Conservation (phyloP, 2,888 invertebrate species). For the Parelbella ahira region DNA sequence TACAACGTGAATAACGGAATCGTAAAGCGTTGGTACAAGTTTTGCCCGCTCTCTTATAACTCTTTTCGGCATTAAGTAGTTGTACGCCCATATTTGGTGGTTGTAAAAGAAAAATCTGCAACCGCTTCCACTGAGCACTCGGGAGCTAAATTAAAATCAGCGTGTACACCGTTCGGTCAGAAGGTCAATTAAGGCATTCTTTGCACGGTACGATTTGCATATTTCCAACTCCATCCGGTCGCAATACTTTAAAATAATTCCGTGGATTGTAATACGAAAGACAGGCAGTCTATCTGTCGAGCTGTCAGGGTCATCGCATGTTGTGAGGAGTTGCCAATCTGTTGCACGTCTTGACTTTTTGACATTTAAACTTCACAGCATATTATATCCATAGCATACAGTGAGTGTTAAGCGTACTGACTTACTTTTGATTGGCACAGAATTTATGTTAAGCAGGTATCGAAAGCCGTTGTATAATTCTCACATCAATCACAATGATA, state of each 20-base stretch:
- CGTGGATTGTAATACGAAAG: too few relatives aligned
- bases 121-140: not conserved
- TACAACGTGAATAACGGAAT: conserved; percentile 35
- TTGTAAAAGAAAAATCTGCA: conserved; percentile 3
- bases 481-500: not conserved
- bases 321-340: too few relatives aligned
- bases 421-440: conserved; percentile 1
- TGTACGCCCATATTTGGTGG: conserved; percentile 34
- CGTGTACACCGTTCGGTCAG: not conserved
- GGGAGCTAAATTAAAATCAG: conserved; percentile 3
- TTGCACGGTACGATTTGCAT: too few relatives aligned
- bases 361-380: too few relatives aligned
- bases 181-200: not conserved
- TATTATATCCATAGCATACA: too few relatives aligned
- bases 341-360: too few relatives aligned
- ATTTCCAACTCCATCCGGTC: too few relatives aligned
- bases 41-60: conserved; percentile 26
- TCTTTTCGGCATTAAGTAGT: conserved; percentile 37
- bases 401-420: not conserved
- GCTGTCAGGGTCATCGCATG: too few relatives aligned
- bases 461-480: conserved; percentile 1
- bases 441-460: not conserved
- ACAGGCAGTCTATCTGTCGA: too few relatives aligned
- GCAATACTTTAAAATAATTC: too few relatives aligned
- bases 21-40: conserved; percentile 35